Evolutionary conservation across 2,113 vertebrate species (phyloP).

Genomic region (Podilymbus podiceps): DNA sequence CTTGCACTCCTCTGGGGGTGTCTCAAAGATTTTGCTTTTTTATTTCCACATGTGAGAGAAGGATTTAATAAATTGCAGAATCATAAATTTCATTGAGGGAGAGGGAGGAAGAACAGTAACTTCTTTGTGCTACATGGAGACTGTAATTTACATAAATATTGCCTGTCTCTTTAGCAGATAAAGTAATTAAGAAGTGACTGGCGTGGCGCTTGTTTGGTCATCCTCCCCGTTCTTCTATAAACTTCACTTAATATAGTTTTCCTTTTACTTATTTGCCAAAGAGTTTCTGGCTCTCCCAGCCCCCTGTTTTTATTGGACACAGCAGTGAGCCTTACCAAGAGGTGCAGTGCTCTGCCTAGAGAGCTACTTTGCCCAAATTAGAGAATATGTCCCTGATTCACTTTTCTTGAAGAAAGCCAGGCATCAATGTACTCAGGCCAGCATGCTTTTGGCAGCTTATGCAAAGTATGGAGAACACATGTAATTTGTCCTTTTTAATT

Average conservation of each 20-base stretch:
- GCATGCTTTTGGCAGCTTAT: background rate
- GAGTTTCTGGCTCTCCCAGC: background rate
- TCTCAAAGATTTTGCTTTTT: background rate
- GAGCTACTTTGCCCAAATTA: background rate
- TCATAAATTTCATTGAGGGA: slow-evolving; percentile 43
- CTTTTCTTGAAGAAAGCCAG: background rate
- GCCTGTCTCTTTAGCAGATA: slow-evolving; percentile 45
- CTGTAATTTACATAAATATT: slow-evolving; percentile 46
- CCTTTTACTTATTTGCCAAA: background rate
- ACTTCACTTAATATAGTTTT: background rate
- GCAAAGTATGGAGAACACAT: background rate
- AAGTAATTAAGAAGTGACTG: background rate
- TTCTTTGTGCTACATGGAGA: background rate
- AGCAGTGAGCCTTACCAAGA: background rate
- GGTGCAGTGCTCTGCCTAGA: background rate
- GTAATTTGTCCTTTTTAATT: slow-evolving; percentile 7
- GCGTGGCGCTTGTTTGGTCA: background rate
- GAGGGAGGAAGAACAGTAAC: slow-evolving; percentile 17
- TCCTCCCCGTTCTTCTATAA: background rate
- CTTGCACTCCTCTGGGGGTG: slow-evolving; percentile 24
- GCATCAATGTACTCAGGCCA: background rate
- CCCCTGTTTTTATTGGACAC: background rate
- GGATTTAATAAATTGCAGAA: slow-evolving; percentile 65
- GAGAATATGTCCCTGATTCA: background rate
- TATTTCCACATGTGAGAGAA: slow-evolving; percentile 59